Evolutionary conservation across 2,888 invertebrate species (phyloP).

Genomic region (Plagiodera versicolora): DNA sequence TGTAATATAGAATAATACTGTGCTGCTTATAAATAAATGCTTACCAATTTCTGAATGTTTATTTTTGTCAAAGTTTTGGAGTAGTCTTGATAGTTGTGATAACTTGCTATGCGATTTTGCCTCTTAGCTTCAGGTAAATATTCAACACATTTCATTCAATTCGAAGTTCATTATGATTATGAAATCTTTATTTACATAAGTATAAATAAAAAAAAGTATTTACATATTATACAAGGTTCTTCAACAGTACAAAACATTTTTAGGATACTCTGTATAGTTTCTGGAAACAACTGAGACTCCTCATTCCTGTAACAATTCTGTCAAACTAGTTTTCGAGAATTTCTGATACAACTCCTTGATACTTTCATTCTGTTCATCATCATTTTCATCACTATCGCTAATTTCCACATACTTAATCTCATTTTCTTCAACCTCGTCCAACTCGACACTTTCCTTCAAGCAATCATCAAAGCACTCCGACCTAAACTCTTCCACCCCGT

Average conservation of each 20-base stretch:
- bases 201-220: no score
- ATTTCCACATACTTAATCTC: conserved; percentile 35
- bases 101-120: no score
- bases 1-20: no score
- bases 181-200: no score
- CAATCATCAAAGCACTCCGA: conserved; percentile 37
- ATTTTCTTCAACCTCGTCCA: conserved; percentile 40
- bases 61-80: no score
- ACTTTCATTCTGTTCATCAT: conserved; percentile 23
- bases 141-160: no score
- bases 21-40: neutral
- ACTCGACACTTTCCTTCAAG: conserved; percentile 28
- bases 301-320: conserved; percentile 13
- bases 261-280: no score
- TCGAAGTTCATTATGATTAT: no score
- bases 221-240: no score
- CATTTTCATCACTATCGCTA: conserved; percentile 40
- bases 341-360: conserved; percentile 29
- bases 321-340: conserved; percentile 26
- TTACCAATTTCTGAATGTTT: neutral
- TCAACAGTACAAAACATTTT: no score
- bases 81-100: no score
- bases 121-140: no score
- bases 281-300: neutral
- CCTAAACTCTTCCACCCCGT: conserved; percentile 20